Evolutionary conservation across 2,113 vertebrate species (phyloP).

Genomic region (Rutilus rutilus): DNA sequence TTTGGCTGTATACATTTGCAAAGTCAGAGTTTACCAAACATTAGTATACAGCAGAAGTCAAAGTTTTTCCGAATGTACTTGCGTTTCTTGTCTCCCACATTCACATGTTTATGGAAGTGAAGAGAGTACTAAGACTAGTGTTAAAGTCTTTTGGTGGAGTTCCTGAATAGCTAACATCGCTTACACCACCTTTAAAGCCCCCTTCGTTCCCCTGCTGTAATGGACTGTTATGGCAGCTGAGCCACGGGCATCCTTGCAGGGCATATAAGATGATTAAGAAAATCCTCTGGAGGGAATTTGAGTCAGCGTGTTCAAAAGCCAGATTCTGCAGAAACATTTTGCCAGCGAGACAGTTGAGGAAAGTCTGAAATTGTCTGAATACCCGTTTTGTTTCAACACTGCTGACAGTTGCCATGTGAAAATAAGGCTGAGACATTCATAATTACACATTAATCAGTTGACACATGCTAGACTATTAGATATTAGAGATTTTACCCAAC

Average conservation of each 20-base stretch:
- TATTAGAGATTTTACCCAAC: slow-evolving; percentile 12
- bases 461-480: slow-evolving; percentile 12
- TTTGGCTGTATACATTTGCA: neutral
- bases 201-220: slow-evolving; percentile 1
- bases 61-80: neutral
- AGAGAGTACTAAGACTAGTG: slow-evolving; percentile 1
- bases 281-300: slow-evolving; percentile 37
- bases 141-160: slow-evolving; percentile 15
- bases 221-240: slow-evolving; percentile 41
- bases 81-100: neutral
- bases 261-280: slow-evolving; percentile 31
- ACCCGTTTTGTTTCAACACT: slow-evolving; percentile 35
- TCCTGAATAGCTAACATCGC: slow-evolving; percentile 14
- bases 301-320: slow-evolving; percentile 25
- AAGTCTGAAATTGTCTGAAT: slow-evolving; percentile 36
- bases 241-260: slow-evolving; percentile 4
- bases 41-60: neutral
- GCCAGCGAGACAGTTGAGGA: slow-evolving; percentile 19
- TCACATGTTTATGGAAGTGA: neutral
- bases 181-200: neutral
- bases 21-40: neutral
- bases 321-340: slow-evolving; percentile 27
- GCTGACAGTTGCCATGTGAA: slow-evolving; percentile 24
- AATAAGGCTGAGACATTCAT: slow-evolving; percentile 5
- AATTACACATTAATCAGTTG: slow-evolving; percentile 9